phyloP scores from a whole-genome alignment of 2,888 invertebrate species.

The Dryomyza anilis region DNA sequence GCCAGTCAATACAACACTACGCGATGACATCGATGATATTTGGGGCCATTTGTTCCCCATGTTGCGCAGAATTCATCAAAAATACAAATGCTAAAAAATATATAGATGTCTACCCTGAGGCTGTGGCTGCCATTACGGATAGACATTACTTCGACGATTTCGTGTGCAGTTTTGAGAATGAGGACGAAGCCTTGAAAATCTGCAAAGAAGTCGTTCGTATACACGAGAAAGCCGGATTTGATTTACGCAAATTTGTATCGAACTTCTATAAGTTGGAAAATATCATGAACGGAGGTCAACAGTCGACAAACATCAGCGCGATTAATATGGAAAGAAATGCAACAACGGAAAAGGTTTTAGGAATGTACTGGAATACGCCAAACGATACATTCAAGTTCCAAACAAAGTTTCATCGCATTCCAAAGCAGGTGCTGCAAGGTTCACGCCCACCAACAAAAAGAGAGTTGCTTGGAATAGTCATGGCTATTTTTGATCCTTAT shows the following conservation, averaged over 20 bases:
- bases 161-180: neutral
- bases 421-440: constrained; percentile 28
- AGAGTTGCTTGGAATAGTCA: constrained; percentile 37
- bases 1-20: constrained; percentile 27
- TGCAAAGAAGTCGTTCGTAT: neutral
- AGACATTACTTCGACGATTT: neutral
- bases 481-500: constrained; percentile 37
- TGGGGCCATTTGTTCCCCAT: constrained; percentile 24
- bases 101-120: neutral
- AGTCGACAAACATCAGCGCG: neutral
- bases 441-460: constrained; percentile 37
- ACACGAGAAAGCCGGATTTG: neutral
- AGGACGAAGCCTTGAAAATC: neutral
- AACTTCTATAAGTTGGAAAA: neutral
- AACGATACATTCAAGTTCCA: constrained; percentile 36
- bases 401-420: constrained; percentile 27
- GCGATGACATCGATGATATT: constrained; percentile 39
- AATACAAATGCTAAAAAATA: neutral
- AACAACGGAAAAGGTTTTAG: constrained; percentile 31
- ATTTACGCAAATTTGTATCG: neutral
- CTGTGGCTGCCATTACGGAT: neutral
- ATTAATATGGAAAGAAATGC: constrained; percentile 2
- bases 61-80: constrained; percentile 23
- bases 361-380: constrained; percentile 35
- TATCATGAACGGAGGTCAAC: neutral